Base-by-base conservation (phyloP, 30 jellyfish, hydroid and myxozoan genomes). In the Cassiopea xamachana region DNA sequence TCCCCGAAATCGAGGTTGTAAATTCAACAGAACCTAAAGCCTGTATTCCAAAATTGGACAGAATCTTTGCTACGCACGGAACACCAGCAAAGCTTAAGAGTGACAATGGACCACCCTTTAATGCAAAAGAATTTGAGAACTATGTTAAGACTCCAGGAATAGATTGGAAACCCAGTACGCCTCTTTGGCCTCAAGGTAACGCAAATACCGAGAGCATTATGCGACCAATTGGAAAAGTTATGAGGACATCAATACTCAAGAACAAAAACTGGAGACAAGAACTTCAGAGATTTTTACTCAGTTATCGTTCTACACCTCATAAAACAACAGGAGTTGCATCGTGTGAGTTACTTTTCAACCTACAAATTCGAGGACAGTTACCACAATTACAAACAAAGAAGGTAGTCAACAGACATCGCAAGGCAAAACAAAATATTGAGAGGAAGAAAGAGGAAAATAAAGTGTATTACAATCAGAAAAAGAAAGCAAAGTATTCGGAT, bases 41-140 rank as follows among this genome's bases (percentile, higher is more conserved):
- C 13, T 87, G 39, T 13, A 72, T 88, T 87, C 93, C 16, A 55
- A 87, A 27, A 17, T 13, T 88, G 43, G 95, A 88, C 58, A 3
- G 67, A 1, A 88, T 88, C 27, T 62, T 88, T 46, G 87, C 79
- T 4, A 16, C 59, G 6, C 86, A 67, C 15, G 87, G 95, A 18
- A 79, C 62, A 2, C 92, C 87, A 1, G 77, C 19, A 47, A 16
- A 48, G 18, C 48, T 89, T 1, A 89, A 46, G 1, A 16, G 75
- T 6, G 96, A 80, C 58, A 81, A 72, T 62, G 92, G 95, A 60
- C 95, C 95, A 10, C 92, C 95, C 6, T 79, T 64, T 61, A 43
- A 67, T 70, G 92, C 86, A 46, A 48, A 78, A 55, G 95, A 87
- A 8, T 74, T 75, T 64, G 10, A 27, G 17, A 17, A 55, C 14